Conservation (phyloP, 2,113 vertebrate species). For the Penelope pileata region DNA sequence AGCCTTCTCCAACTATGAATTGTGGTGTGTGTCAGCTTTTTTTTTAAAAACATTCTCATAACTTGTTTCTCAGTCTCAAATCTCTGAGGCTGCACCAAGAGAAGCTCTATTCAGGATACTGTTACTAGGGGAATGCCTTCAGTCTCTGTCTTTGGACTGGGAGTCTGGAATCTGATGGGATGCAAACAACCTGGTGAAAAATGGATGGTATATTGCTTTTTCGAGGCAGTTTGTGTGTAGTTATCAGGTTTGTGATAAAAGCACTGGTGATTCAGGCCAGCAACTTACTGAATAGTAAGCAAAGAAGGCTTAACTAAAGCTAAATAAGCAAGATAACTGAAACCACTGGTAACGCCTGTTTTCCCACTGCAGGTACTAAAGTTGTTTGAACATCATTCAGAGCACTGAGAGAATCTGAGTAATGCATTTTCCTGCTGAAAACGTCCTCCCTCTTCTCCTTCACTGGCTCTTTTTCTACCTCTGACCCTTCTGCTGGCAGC, state of each 20-base stretch:
- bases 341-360: accelerated
- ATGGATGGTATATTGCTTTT: background rate
- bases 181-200: background rate
- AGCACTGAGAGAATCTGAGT: background rate
- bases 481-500: constrained; percentile 1
- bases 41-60: background rate
- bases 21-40: background rate
- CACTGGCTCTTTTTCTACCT: background rate
- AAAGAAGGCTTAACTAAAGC: background rate
- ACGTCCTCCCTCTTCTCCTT: background rate
- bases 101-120: background rate
- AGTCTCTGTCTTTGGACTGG: background rate
- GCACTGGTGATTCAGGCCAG: background rate
- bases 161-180: background rate
- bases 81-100: background rate
- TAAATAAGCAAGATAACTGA: background rate
- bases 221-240: background rate
- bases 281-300: background rate
- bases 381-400: background rate
- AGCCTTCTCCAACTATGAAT: background rate
- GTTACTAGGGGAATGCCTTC: background rate
- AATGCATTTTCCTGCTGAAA: background rate
- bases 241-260: background rate
- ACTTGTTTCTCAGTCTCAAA: background rate
- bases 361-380: background rate